Percentiles rank a stretch among this genome's conserved stretches.
These are phyloP conservation scores for Leptinotarsa rubiginosa DNA, from an alignment of 2,888 invertebrate genomes.

Conservation along the genomic window DNA sequence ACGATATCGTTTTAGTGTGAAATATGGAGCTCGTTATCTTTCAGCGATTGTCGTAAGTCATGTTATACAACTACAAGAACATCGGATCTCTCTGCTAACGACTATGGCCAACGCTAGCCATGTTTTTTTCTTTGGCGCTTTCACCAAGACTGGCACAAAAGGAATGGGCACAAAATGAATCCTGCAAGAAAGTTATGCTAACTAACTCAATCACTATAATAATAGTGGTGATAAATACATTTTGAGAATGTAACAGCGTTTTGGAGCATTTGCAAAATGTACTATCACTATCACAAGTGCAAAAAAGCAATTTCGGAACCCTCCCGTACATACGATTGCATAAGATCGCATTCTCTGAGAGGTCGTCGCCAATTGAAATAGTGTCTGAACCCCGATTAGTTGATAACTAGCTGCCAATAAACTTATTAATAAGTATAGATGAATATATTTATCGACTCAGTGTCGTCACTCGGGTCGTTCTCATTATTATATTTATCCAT, in stretches of 20 bases:
- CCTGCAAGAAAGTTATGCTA: no score
- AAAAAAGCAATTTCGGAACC: no score
- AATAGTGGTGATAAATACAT: no score
- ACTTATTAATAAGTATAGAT: constrained; percentile 33
- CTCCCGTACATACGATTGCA: not conserved
- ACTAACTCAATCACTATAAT: no score
- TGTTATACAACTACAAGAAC: constrained; percentile 3
- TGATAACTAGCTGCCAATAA: constrained; percentile 21
- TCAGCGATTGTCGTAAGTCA: constrained; percentile 14
- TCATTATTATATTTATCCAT: constrained; percentile 27
- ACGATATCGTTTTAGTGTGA: constrained; percentile 25
- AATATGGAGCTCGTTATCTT: constrained; percentile 18
- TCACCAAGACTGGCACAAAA: not conserved
- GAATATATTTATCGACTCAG: constrained; percentile 27
- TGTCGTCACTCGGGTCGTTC: not conserved
- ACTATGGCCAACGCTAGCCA: not conserved
- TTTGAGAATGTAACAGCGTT: no score
- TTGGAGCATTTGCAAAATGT: no score
- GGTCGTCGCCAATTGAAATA: not conserved
- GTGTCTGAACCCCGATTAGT: not conserved
- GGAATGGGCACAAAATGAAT: no score
- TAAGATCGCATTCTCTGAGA: not conserved
- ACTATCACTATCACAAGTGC: no score
- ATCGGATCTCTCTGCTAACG: not conserved
- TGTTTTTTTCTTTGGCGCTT: not conserved